These are phyloP conservation scores for Yponomeuta malinellus DNA, from an alignment of 2,888 invertebrate species.

Conservation along the genomic window DNA sequence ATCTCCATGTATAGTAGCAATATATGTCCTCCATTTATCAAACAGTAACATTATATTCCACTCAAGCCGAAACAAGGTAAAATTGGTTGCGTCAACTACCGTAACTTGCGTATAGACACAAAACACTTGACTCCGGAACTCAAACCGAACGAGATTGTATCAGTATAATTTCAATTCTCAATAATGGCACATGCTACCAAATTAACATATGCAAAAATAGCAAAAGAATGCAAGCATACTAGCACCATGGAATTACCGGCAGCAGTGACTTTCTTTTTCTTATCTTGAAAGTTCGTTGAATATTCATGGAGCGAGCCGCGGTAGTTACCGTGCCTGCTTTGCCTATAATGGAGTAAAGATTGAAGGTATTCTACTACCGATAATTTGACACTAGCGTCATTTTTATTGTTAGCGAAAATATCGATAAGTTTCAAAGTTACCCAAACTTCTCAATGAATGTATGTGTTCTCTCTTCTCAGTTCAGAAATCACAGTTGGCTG, in stretches of 20 bases:
- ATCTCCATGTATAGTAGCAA: no score
- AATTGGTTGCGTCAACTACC: no score
- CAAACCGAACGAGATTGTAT: neutral
- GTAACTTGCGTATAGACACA: no score
- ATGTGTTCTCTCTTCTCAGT: no score
- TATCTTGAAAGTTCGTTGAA: constrained; percentile 21
- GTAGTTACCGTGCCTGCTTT: neutral
- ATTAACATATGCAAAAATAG: neutral
- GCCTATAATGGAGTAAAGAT: neutral
- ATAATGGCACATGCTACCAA: neutral
- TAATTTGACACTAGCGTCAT: neutral
- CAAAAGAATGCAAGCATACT: neutral
- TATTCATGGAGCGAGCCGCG: constrained; percentile 19
- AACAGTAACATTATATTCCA: no score
- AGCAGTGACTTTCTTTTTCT: constrained; percentile 21
- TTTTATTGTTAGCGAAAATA: neutral
- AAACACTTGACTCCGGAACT: no score
- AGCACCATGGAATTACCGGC: neutral
- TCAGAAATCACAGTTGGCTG: no score
- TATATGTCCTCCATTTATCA: no score
- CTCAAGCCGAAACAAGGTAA: no score
- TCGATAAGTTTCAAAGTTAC: no score
- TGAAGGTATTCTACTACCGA: neutral
- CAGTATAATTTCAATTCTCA: neutral
- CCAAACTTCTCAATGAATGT: no score